Conservation (phyloP, 2,113 vertebrate species). For the Rhineura floridana region DNA sequence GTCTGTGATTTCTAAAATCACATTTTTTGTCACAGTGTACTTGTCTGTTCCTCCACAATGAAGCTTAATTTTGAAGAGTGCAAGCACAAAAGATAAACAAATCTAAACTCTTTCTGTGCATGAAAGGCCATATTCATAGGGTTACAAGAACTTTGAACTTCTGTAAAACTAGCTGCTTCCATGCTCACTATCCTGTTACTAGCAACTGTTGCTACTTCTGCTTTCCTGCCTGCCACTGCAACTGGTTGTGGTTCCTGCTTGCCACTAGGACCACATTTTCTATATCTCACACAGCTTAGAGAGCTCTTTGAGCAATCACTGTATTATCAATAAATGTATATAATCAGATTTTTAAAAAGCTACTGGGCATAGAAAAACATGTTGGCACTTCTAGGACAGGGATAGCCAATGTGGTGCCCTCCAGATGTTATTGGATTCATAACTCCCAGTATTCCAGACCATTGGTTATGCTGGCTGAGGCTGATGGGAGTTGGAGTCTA, state of each 20-base stretch:
- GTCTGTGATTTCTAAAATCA: constrained; percentile 35
- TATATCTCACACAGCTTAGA: neutral
- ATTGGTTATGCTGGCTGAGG: too few species aligned
- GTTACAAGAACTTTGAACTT: neutral
- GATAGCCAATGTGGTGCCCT: too few species aligned
- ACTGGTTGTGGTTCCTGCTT: neutral
- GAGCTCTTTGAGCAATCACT: too few species aligned
- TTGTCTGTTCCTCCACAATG: neutral
- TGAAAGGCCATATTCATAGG: neutral
- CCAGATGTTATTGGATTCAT: too few species aligned
- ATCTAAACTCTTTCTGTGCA: neutral
- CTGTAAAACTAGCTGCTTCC: neutral
- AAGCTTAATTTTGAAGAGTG: neutral
- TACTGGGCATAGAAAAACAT: neutral
- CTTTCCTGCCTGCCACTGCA: neutral
- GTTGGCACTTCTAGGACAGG: too few species aligned
- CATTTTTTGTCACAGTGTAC: constrained; percentile 30
- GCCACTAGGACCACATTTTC: neutral
- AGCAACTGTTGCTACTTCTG: neutral
- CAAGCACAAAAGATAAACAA: neutral
- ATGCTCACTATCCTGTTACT: neutral
- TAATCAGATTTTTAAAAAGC: neutral
- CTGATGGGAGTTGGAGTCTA: too few species aligned
- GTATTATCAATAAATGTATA: neutral
- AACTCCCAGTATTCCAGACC: too few species aligned